phyloP scores from a whole-genome alignment of 1,140 invertebrate genomes.

The Drosophila serrata region DNA sequence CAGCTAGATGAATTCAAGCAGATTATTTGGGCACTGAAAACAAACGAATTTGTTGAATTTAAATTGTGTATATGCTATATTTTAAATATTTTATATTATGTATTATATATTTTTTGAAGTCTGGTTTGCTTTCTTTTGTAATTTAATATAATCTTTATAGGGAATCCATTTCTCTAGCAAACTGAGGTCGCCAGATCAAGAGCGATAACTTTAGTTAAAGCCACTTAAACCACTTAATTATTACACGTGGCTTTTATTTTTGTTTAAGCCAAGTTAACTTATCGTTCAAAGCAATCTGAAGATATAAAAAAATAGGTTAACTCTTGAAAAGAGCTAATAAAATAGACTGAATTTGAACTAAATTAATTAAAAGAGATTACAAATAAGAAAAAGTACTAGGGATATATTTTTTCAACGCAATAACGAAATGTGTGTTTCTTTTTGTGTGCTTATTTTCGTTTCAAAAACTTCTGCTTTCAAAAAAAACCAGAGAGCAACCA shows the following conservation, averaged over 20 bases:
- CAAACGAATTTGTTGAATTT: too few relatives aligned
- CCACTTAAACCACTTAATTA: not conserved
- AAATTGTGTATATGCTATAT: not conserved
- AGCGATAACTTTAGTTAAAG: not conserved
- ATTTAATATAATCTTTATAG: too few relatives aligned
- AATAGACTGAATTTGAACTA: not conserved
- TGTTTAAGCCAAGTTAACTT: not conserved
- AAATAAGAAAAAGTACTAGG: not conserved
- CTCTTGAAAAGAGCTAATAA: not conserved
- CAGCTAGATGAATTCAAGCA: slow-evolving; percentile 16
- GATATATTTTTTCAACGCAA: not conserved
- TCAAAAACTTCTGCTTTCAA: not conserved
- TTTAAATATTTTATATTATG: not conserved
- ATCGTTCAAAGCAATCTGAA: not conserved
- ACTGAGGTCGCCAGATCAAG: not conserved
- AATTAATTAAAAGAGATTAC: not conserved
- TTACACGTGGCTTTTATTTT: slow-evolving; percentile 5
- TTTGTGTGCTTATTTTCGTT: not conserved
- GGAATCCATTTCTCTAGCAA: not conserved
- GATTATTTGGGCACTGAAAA: not conserved
- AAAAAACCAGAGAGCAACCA: not conserved
- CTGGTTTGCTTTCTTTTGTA: too few relatives aligned
- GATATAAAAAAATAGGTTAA: not conserved
- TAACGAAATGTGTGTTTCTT: not conserved
- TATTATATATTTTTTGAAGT: not conserved